Percentiles rank a stretch among this genome's conserved stretches.
These are phyloP conservation scores for Hydrolagus colliei DNA, from an alignment of 2,797 vertebrate species.

Conservation along the genomic window DNA sequence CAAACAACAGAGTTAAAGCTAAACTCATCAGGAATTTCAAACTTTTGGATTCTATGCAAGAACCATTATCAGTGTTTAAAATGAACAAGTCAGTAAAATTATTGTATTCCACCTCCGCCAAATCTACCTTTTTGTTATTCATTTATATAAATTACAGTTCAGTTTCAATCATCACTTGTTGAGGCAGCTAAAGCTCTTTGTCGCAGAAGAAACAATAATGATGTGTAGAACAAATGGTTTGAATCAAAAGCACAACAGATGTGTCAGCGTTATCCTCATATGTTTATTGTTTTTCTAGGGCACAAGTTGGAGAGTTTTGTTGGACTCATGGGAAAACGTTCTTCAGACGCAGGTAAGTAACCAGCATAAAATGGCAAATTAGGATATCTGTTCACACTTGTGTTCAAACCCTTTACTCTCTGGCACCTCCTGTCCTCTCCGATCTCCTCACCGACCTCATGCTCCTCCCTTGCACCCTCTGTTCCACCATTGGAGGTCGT, in stretches of 20 bases:
- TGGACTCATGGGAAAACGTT: constrained; percentile 75
- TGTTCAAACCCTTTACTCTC: too few species aligned
- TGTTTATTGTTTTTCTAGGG: constrained; percentile 53
- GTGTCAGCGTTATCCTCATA: background rate
- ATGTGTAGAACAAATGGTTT: background rate
- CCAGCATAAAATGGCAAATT: background rate
- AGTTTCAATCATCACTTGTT: background rate
- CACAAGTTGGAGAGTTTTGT: constrained; percentile 71
- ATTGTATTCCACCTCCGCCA: background rate
- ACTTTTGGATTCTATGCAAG: too few species aligned
- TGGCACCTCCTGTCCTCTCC: too few species aligned
- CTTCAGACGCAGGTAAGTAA: constrained; percentile 69
- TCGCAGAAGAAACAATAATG: background rate
- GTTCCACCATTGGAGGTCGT: too few species aligned
- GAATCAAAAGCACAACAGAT: background rate
- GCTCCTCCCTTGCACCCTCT: too few species aligned
- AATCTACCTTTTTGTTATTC: background rate
- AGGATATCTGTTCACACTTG: background rate
- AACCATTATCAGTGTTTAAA: too few species aligned
- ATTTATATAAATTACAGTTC: background rate
- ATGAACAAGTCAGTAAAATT: too few species aligned
- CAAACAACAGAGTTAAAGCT: too few species aligned
- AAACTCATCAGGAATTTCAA: too few species aligned
- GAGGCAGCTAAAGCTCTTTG: background rate
- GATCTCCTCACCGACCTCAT: too few species aligned